Evolutionary conservation across 1,140 invertebrate genomes (phyloP), one percentile per base, ranked within the genome.

Genomic region (Caerostris darwini): DNA sequence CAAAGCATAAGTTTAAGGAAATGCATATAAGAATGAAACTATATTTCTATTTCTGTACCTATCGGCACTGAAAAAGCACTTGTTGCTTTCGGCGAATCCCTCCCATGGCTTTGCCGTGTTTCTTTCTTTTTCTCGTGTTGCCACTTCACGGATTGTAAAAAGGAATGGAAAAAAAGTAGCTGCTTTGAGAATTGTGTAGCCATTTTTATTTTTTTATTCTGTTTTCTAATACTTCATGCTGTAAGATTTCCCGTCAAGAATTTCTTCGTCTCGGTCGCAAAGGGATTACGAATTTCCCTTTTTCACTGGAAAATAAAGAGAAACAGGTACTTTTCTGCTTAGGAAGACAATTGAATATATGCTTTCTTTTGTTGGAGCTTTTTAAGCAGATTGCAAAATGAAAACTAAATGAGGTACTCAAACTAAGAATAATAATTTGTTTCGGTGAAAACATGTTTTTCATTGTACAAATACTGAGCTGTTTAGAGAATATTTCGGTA

Each of bases 1-100:
- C 34, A 77, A 77, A 50, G 6, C 69, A 53, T 3, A 77, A 34
- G 69, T 77, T 34, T 14, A n/a, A 5, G 69, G 50, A 77, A 77
- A 77, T 77, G 69, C 69, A 77, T 77, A 77, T 77, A 77, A 77
- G 69, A 7, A 34, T 19, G 69, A 77, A 53, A n/a, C n/a, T 77
- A 53, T 77, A 77, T 77, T 77, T 77, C 69, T 77, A 77, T 77
- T 53, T 77, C 69, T 50, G 1, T 77, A 77, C 69, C 34, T 12
- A 50, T 10, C 7, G 7, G 0, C 10, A 77, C 12, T 50, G 10
- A n/a, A n/a, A 53, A 77, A 77, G 69, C 69, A 77, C 69, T 77
- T 77, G 69, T 77, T 77, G 69, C 69, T 64, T n/a, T 10, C 50
- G 1, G 34, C 7, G 69, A 77, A 77, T 77, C 50, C 69, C n/a